Evolutionary conservation across 2,888 invertebrate species (phyloP).

Genomic region (Scelioninae gen. 2): DNA sequence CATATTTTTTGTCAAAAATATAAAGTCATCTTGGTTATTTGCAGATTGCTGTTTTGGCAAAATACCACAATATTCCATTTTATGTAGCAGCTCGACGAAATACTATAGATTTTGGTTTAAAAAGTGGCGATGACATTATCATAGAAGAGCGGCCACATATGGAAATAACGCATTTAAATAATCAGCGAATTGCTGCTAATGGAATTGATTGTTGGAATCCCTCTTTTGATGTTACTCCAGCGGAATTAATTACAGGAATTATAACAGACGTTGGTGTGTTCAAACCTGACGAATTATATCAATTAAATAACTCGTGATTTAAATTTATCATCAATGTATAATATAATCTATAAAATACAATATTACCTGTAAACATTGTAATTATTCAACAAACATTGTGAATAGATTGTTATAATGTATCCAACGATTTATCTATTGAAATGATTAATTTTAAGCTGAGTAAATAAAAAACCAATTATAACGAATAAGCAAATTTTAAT

Average conservation of each 20-base stretch:
- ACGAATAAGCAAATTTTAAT: no score
- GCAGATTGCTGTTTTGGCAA: conserved; percentile 91
- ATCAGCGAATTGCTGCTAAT: conserved; percentile 90
- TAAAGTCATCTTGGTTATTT: no score
- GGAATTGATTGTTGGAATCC: conserved; percentile 98
- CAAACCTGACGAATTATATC: conserved; percentile 77
- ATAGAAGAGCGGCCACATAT: conserved; percentile 95
- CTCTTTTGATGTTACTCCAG: conserved; percentile 98
- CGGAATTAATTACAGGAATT: conserved; percentile 91
- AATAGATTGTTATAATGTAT: no score
- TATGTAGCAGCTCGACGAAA: conserved; percentile 96
- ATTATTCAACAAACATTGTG: no score
- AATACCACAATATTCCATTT: conserved; percentile 93
- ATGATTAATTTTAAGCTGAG: no score
- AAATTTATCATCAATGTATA: no score
- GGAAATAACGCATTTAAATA: conserved; percentile 94
- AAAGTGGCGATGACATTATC: conserved; percentile 89
- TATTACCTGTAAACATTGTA: no score
- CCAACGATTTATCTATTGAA: no score
- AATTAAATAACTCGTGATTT: conserved; percentile 17
- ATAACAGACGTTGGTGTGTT: conserved; percentile 96
- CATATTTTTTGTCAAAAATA: no score
- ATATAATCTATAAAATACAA: no score
- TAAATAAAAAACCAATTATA: no score
- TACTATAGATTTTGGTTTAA: conserved; percentile 88